Evolutionary conservation across 2,888 invertebrate species (phyloP).

Genomic region (Apodemia duryi): DNA sequence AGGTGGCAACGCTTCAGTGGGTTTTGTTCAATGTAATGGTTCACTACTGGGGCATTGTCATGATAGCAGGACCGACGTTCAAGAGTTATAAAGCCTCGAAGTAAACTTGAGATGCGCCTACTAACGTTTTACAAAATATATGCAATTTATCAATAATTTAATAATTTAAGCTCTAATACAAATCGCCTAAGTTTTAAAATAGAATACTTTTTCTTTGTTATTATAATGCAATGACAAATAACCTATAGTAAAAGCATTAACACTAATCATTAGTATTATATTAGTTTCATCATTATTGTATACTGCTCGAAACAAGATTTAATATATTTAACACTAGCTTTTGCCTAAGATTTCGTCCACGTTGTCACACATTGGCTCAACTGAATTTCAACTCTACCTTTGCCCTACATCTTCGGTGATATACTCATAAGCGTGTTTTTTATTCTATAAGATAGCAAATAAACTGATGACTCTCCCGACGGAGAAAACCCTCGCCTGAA

Average conservation of each 20-base stretch:
- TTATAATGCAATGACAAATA: neutral
- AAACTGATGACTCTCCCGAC: no score
- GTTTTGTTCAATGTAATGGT: slow-evolving; percentile 67
- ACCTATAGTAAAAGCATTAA: neutral
- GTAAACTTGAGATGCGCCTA: slow-evolving; percentile 23
- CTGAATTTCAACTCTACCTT: no score
- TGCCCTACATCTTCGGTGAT: no score
- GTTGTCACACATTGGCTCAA: no score
- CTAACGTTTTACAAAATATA: neutral
- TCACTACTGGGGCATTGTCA: slow-evolving; percentile 54
- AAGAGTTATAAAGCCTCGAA: slow-evolving; percentile 48
- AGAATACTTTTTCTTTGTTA: neutral
- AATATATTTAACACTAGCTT: no score
- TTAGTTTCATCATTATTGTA: neutral
- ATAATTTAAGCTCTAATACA: neutral
- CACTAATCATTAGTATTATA: neutral
- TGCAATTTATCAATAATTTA: neutral
- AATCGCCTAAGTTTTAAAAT: neutral
- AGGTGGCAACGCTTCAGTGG: slow-evolving; percentile 63
- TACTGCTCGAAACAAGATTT: neutral
- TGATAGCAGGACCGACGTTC: slow-evolving; percentile 51
- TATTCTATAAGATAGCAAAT: no score
- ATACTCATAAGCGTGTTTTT: no score
- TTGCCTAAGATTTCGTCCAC: no score
- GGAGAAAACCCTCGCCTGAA: no score